A percentile compares a stretch with the other conserved stretches of the same genome.
These are phyloP conservation scores for Agrilus planipennis DNA, from an alignment of 1,140 invertebrate genomes.

Conservation along the genomic window DNA sequence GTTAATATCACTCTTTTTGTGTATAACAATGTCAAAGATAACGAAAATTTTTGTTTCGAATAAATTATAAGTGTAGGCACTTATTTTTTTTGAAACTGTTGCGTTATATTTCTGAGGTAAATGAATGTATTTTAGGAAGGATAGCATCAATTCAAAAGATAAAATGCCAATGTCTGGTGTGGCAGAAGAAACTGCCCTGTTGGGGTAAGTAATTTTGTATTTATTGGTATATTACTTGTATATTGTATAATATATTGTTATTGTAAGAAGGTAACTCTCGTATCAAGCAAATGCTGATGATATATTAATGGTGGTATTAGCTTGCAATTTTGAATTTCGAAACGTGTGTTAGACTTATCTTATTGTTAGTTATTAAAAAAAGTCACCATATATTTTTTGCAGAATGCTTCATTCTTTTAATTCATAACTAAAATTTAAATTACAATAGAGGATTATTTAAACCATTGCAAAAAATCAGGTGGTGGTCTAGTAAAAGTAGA, in stretches of 20 bases:
- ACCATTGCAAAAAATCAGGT: no score
- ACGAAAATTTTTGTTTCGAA: not conserved
- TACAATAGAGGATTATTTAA: no score
- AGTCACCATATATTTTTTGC: no score
- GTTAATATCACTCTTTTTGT: not conserved
- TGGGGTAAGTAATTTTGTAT: constrained; percentile 47
- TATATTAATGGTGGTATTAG: not conserved
- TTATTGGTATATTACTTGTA: not conserved
- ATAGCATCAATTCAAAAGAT: constrained; percentile 26
- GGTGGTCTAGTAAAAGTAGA: no score
- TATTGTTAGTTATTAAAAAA: not conserved
- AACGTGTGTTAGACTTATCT: not conserved
- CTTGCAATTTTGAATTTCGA: not conserved
- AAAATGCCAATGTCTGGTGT: constrained; percentile 52
- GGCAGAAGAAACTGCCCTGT: constrained; percentile 55
- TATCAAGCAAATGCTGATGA: not conserved
- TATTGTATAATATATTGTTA: not conserved
- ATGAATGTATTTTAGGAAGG: constrained; percentile 44
- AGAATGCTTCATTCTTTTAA: no score
- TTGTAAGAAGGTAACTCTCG: not conserved
- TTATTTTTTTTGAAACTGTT: constrained; percentile 1
- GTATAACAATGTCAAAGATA: not conserved
- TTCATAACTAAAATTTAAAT: no score
- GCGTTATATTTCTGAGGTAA: constrained; percentile 20
- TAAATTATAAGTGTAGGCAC: not conserved